Base-by-base conservation (phyloP, 2,797 vertebrate species). In the Orientallactaga sibirica region DNA sequence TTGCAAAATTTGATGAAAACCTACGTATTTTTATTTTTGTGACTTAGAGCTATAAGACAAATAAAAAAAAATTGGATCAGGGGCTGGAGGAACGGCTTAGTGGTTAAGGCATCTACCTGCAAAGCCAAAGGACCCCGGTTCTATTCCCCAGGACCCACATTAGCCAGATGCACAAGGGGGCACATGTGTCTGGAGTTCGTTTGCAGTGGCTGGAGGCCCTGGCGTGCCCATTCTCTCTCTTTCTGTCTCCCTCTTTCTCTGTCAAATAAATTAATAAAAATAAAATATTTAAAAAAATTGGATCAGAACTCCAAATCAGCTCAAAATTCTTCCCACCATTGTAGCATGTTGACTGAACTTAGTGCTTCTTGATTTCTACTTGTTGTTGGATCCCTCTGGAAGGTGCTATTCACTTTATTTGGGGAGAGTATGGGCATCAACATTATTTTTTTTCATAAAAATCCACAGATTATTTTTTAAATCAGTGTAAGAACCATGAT, bases 371-470 rank as follows among this genome's bases (percentile, higher is more conserved):
- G 82, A 29, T 70, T 85, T n/a, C 25, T 2, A 24, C 2, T 67
- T 3, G 37, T 76, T 82, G 22, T 66, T 55, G 82, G 55, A 67
- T 4, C 73, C 7, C 64, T 7, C 9, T 74, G 41, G 33, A 3
- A 55, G 16, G 75, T 41, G 2, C 48, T 74, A 25, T 33, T 75
- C 8, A 3, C 1, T 84, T 19, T 62, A 3, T 79, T 22, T 86
- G 58, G 18, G 0, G 4, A 55, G 16, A 0, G 2, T 62, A 16
- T 55, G 18, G 15, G 0, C 48, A 43, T 43, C 29, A n/a, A 11
- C 19, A 25, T 41, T 75, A 73, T 74, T 92, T 41, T 78, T 76
- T 74, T 92, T 81, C 12, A 43, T 25, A 90, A 86, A 20, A 19
- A 43, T 25, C 24, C n/a, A 0, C 1, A 12, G 2, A n/a, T 84